Base-by-base conservation (phyloP, 2,888 invertebrate species). In the Gymnoscelis rufifasciata region DNA sequence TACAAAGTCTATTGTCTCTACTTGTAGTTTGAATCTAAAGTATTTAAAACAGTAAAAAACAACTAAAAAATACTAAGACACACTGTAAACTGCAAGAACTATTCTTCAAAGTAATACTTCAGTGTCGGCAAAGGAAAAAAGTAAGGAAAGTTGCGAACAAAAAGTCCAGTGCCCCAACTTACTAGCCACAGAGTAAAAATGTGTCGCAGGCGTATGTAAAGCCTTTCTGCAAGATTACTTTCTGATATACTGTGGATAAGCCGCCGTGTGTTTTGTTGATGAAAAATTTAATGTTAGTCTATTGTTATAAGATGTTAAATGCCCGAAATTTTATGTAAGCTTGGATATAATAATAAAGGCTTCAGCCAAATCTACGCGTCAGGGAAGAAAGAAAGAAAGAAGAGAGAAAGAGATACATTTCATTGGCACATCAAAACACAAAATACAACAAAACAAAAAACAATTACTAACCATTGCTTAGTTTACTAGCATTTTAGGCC, bases 181-280 rank as follows among this genome's bases (percentile, higher is more conserved):
- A 12, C 15, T 39, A 24, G 47, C 52, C 46, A 38, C 50, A 47
- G 26, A 11, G 33, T 38, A 47, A 49, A 45, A 51, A 54, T 49
- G 47, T 57, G 47, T 56, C 45, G 47, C 40, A 44, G 38, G 51
- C 49, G 51, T 33, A 48, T 41, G 48, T 40, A 54, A 51, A 53
- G 47, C 54, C 58, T 61, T 61, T 61, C 61, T 58, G 59, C 52
- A 53, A 57, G 57, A 61, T 61, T 61, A 59, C 61, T 56, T 57
- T 55, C 56, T 47, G 44, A 36, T 43, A 51, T 51, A 49, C 57
- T 43, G 51, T 43, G 51, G 56, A 54, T 56, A 54, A 46, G 47
- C 51, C 53, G 58, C 26, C 38, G 62, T 59, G 53, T 62, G 54
- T 51, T 43, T 35, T 35, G 42, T 35, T 43, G 36, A 51, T 47